Evolutionary conservation across 2,113 vertebrate species (phyloP), one percentile per base, ranked within the genome.

Genomic region (Petromus typicus): DNA sequence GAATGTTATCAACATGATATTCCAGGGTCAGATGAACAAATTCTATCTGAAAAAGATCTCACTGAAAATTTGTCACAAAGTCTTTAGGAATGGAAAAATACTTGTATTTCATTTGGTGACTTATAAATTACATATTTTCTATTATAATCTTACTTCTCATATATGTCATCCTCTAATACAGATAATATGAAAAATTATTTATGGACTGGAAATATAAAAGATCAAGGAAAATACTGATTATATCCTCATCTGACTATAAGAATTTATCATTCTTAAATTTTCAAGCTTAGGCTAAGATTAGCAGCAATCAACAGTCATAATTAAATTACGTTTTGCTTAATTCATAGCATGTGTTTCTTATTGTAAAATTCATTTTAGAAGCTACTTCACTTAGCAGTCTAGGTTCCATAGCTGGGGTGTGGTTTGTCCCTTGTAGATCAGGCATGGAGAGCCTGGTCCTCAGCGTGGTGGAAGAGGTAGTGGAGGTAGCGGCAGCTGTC

Each of bases 1-100:
- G 48, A 93, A 86, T 76, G 27, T 32, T 93, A 88, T 17, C 22
- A 91, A 43, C 4, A 37, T 67, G 5, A 80, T 78, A 95, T 71
- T 34, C 48, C 30, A 79, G 4, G 54, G 30, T n/a, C n/a, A 94
- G 69, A 80, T n/a, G 11, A 57, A n/a, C 13, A 59, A 57, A 82
- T 86, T 78, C 11, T 91, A 8, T 63, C 95, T 37, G 27, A 14
- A 61, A 80, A 1, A 89, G 5, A 81, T 56, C 87, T 92, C 76
- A 64, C 51, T 82, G 23, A 87, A n/a, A 81, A 90, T 95, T 92
- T 97, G 34, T 94, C 57, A 90, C 17, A 86, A 96, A 95, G 57
- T 86, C 30, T 73, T 81, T 17, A 88, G 75, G 17, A 92, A n/a
- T 90, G 30, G 30, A n/a, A 87, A 73, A 94, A 84, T 75, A 82